Percentiles rank a stretch among this genome's conserved stretches.
phyloP scores from a whole-genome alignment of 2,797 vertebrate genomes.

The Leuciscus waleckii region DNA sequence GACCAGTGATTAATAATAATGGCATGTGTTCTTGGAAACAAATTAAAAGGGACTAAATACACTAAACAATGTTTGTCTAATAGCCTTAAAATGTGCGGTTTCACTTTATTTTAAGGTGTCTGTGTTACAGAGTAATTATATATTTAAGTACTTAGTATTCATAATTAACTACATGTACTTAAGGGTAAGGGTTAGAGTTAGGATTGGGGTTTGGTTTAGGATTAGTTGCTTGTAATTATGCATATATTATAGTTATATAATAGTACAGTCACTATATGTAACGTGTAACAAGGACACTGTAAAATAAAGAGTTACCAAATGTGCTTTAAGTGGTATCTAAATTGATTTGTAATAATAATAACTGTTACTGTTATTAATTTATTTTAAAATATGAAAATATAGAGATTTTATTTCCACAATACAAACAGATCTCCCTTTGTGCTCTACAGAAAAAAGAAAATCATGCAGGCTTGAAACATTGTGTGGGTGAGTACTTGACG shows the following conservation, averaged over 20 bases:
- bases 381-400: not conserved
- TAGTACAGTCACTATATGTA: too few species aligned
- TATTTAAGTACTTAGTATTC: too few species aligned
- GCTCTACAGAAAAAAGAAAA: not conserved
- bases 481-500: conserved; percentile 6
- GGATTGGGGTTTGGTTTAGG: too few species aligned
- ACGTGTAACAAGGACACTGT: too few species aligned
- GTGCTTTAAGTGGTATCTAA: not conserved
- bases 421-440: not conserved
- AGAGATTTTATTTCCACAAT: too few species aligned
- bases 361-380: not conserved
- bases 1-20: not conserved
- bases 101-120: too few species aligned
- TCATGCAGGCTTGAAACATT: not conserved
- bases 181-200: too few species aligned
- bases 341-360: not conserved
- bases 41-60: not conserved
- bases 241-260: too few species aligned
- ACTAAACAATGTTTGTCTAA: not conserved
- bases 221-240: too few species aligned
- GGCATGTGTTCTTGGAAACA: not conserved
- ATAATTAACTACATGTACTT: too few species aligned
- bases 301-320: too few species aligned
- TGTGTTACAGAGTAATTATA: too few species aligned
- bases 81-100: not conserved